These are phyloP conservation scores for Caenorhabditis latens DNA, from an alignment of 1,140 invertebrate genomes.

Conservation along the genomic window DNA sequence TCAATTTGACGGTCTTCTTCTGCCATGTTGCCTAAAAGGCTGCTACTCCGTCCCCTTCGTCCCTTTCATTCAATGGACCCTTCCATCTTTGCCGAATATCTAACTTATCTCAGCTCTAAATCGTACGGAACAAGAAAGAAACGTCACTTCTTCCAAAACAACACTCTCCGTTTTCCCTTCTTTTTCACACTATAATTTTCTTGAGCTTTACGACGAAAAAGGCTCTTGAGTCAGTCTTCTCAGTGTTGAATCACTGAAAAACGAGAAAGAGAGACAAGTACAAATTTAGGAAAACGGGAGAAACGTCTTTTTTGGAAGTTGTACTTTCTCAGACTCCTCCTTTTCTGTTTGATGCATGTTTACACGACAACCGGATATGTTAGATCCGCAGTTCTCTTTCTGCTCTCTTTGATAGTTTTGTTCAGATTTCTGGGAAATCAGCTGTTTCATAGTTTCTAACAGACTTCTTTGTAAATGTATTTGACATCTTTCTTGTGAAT, in stretches of 20 bases:
- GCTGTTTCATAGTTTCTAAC: too few relatives aligned
- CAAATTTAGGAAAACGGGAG: not conserved
- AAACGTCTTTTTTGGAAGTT: not conserved
- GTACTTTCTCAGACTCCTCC: too few relatives aligned
- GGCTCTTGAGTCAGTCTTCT: not conserved
- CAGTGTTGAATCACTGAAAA: not conserved
- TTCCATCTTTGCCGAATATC: not conserved
- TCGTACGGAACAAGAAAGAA: not conserved
- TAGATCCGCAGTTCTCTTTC: too few relatives aligned
- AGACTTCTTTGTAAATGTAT: too few relatives aligned
- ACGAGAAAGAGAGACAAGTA: not conserved
- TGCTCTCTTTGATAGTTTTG: too few relatives aligned
- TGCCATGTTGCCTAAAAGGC: not conserved
- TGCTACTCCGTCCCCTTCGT: not conserved
- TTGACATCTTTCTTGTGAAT: too few relatives aligned
- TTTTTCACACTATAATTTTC: not conserved
- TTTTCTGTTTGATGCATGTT: too few relatives aligned
- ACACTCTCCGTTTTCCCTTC: not conserved
- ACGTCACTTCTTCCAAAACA: slow-evolving; percentile 1
- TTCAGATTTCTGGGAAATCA: too few relatives aligned
- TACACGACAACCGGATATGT: too few relatives aligned
- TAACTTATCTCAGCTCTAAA: slow-evolving; percentile 39
- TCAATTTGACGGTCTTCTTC: slow-evolving; percentile 34
- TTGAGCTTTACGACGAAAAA: not conserved
- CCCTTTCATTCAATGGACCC: not conserved